Base-by-base conservation (phyloP, 2,888 invertebrate species). In the Andricus quercusramuli region DNA sequence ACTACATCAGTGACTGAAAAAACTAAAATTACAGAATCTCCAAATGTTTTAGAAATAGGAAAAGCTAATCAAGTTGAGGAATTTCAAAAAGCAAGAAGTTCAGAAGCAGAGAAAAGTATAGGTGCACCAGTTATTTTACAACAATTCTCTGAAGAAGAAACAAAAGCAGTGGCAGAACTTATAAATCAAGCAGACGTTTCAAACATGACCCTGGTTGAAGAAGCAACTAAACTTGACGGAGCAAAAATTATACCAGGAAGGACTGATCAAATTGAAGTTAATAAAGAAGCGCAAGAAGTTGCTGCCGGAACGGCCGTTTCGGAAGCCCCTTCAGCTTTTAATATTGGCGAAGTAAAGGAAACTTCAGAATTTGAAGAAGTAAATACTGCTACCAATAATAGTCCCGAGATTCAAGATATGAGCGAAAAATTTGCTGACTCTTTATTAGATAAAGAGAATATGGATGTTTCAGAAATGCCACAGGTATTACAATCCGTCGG, bases 311-410 rank as follows among this genome's bases (percentile, higher is more conserved):
- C 9, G 9, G 3, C 29, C 29, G 8, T 70, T 70, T 8, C 47
- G 11, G 29, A 51, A 29, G 15, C 70, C 20, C 20, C 56, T 32
- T n/a, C 9, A 51, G 5, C 56, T n/a, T 56, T 56, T 9, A 81
- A 84, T 5, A 83, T 89, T 41, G 81, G 78, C 22, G 41, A 44
- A 6, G 47, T 66, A 47, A 70, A 37, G 29, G 5, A 32, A 67
- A n/a, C 78, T 22, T 66, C 79, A 68, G 29, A 83, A 44, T 62
- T 90, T 44, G 89, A 89, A 29, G 81, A 91, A 22, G 89, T 90
- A 0, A 86, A 87, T 0, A 86, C 84, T 20, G 79, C 91, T 20
- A 6, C 47, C 4, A 90, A 83, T 20, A 86, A 84, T n/a, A 86
- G 85, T 65, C 78, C 81, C 9, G 37, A 25, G n/a, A 62, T 59